A percentile compares a stretch with the other conserved stretches of the same genome.
Evolutionary conservation across 2,888 invertebrate genomes (phyloP).

Genomic region (Pedicia rivosa): DNA sequence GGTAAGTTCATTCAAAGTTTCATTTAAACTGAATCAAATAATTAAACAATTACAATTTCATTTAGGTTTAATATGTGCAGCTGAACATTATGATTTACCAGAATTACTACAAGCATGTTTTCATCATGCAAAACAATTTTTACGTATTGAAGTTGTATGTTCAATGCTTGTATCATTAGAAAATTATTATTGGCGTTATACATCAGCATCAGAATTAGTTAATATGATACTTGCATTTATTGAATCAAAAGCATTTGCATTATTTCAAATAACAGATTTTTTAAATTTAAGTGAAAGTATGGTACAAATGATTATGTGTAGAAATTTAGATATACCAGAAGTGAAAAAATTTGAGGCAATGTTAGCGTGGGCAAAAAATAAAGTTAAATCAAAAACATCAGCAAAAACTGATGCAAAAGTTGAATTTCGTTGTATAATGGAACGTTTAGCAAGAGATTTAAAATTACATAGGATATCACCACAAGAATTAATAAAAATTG

Average conservation of each 20-base stretch:
- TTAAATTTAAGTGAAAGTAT: conserved; percentile 81
- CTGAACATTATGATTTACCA: conserved; percentile 86
- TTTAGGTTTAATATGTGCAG: conserved; percentile 64
- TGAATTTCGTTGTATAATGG: conserved; percentile 88
- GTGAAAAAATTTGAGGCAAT: conserved; percentile 86
- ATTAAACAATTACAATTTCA: no score
- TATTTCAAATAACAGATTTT: conserved; percentile 74
- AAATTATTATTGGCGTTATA: conserved; percentile 92
- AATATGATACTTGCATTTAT: conserved; percentile 88
- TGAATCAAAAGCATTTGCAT: conserved; percentile 69
- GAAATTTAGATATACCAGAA: conserved; percentile 79
- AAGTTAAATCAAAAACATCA: conserved; percentile 56
- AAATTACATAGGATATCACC: conserved; percentile 83
- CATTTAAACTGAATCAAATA: background rate
- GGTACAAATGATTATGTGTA: conserved; percentile 87
- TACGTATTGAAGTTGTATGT: conserved; percentile 83
- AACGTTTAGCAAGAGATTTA: conserved; percentile 71
- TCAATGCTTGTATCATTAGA: conserved; percentile 83
- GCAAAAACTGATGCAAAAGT: conserved; percentile 70
- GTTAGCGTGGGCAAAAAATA: conserved; percentile 77
- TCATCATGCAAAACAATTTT: conserved; percentile 87
- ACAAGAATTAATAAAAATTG: conserved; percentile 83
- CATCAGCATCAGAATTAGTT: conserved; percentile 82
- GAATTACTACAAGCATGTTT: conserved; percentile 87
- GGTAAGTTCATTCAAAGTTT: conserved; percentile 31